Conservation (phyloP, 2,113 vertebrate genomes). For the Hystrix brachyura region DNA sequence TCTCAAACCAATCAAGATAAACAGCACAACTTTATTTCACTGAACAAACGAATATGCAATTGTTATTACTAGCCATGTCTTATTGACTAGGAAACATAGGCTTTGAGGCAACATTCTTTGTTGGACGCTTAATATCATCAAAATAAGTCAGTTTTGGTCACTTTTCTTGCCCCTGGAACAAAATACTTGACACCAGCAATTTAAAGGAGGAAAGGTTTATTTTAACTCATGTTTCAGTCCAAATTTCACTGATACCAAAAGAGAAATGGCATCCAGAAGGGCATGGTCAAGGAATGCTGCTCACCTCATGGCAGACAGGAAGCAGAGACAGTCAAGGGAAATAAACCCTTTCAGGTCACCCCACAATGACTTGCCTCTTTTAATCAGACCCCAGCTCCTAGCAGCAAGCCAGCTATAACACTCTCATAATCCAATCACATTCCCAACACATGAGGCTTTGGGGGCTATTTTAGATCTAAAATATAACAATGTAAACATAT, state of each 20-base stretch:
- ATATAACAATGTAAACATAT: background rate
- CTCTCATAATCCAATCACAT: background rate
- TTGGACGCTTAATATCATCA: background rate
- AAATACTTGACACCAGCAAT: background rate
- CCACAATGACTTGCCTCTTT: background rate
- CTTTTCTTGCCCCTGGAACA: background rate
- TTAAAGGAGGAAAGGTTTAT: background rate
- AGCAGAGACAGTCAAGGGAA: background rate
- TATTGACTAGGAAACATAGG: constrained; percentile 11
- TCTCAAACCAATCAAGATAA: background rate
- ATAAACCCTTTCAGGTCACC: background rate
- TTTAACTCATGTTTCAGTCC: background rate
- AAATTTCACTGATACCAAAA: background rate
- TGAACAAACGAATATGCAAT: background rate
- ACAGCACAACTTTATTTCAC: background rate
- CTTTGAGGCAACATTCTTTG: background rate
- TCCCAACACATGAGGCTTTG: background rate
- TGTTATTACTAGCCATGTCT: background rate
- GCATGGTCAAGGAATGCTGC: background rate
- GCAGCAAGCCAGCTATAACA: background rate
- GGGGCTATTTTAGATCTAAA: background rate
- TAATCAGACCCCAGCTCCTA: background rate
- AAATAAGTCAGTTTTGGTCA: background rate
- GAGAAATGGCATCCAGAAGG: background rate
- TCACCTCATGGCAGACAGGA: background rate